Evolutionary conservation across 2,113 vertebrate genomes (phyloP), one percentile per base, ranked within the genome.

Genomic region (Prietella phreatophila): DNA sequence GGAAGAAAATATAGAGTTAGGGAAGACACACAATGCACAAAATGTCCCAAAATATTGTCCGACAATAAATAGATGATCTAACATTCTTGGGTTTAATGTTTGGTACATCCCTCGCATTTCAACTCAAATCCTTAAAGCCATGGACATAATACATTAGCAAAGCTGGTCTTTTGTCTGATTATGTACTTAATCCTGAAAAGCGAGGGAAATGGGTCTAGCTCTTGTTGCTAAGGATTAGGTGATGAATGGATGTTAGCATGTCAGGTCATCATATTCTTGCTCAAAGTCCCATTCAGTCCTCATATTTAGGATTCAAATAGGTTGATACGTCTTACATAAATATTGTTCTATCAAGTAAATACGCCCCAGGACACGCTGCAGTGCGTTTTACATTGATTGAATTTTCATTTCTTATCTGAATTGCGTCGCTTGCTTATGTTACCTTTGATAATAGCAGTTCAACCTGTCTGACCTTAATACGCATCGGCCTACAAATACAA

Each of bases 131-230:
- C 39, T 83, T 85, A 82, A 85, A 33, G 53, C 56, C 47, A 83
- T 53, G 60, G 55, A 61, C 47, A 87, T 82, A 84, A 85, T 89
- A 87, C 67, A 85, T 84, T 50, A 50, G 73, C 81, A 85, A 47
- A 83, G 85, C 88, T 30, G 82, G 63, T 89, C 88, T 88, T 92
- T 89, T 92, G 90, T 93, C 86, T 87, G 78, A 25, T 85, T 88
- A 67, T 86, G 81, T 79, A 53, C 61, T 89, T 93, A 91, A 92
- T 92, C 87, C 89, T 87, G 22, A 86, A 65, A 88, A 91, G 85
- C 84, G 85, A 82, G 53, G 83, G 85, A 81, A 91, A 58, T 87
- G 83, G 90, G 90, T 91, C 91, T 83, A 82, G 30, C 79, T 67
- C 39, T 83, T 67, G 89, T 53, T 73, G 87, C 63, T 86, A 88